Evolutionary conservation across 2,797 vertebrate genomes (phyloP).

Genomic region (Amniataba percoides): DNA sequence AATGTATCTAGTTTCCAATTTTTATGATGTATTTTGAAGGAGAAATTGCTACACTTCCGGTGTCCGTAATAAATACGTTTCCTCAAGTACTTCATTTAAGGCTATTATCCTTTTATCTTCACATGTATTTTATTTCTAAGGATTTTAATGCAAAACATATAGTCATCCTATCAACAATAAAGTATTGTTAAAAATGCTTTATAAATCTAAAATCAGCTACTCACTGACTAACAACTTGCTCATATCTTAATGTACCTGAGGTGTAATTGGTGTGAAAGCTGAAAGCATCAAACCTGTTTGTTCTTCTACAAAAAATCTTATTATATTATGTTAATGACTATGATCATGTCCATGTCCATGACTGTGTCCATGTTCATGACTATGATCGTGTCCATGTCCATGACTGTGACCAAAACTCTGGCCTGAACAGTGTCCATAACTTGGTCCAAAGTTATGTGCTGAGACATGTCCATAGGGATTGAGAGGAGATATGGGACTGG

Average conservation of each 20-base stretch:
- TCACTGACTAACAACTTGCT: not conserved
- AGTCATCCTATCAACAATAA: not conserved
- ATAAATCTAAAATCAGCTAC: too few species aligned
- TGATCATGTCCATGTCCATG: too few species aligned
- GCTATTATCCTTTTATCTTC: not conserved
- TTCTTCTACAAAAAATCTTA: too few species aligned
- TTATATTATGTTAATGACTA: too few species aligned
- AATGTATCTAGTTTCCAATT: not conserved
- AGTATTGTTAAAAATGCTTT: not conserved
- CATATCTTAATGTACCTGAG: not conserved
- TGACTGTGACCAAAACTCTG: conserved; percentile 38
- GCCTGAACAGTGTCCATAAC: conserved; percentile 39
- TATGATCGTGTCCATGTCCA: too few species aligned
- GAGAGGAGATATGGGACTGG: conserved; percentile 7
- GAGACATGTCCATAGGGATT: conserved; percentile 38
- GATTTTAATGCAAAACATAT: not conserved
- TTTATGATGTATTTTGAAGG: conserved; percentile 4
- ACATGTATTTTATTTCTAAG: not conserved
- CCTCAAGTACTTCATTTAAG: too few species aligned
- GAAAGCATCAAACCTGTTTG: too few species aligned
- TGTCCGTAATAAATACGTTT: too few species aligned
- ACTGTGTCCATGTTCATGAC: too few species aligned
- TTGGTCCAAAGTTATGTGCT: conserved; percentile 20
- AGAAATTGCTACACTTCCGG: not conserved
- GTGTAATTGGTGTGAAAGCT: too few species aligned